Conservation (phyloP, 2,113 vertebrate species). For the Catagonus wagneri region DNA sequence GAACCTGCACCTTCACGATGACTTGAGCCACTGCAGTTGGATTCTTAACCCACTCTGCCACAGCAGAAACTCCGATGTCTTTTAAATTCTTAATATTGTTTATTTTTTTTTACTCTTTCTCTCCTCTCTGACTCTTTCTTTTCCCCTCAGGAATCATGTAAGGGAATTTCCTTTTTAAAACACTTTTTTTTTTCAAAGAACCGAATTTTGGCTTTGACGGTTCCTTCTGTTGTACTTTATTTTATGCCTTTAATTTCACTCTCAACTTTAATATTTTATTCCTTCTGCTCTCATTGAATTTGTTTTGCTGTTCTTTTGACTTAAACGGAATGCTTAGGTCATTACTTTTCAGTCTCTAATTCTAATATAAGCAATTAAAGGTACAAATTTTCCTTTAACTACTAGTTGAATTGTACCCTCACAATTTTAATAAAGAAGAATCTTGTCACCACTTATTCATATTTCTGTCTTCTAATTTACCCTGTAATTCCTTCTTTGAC, state of each 20-base stretch:
- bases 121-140: not conserved
- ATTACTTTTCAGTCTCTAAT: not conserved
- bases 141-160: not conserved
- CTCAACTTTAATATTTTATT: not conserved
- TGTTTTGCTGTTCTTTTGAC: not conserved
- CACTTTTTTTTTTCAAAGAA: not conserved
- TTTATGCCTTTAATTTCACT: not conserved
- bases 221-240: not conserved
- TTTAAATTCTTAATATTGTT: constrained; percentile 16
- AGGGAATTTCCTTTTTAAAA: constrained; percentile 26
- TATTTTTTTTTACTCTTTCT: not conserved
- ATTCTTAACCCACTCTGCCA: no score
- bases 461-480: not conserved
- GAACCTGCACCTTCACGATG: no score
- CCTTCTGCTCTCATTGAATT: not conserved
- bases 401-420: not conserved
- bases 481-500: not conserved
- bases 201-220: not conserved
- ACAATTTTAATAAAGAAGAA: constrained; percentile 5
- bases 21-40: no score
- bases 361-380: not conserved
- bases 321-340: not conserved
- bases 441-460: not conserved
- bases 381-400: not conserved
- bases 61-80: no score